Evolutionary conservation across 2,888 invertebrate species (phyloP).

Genomic region (Sisyra nigra): DNA sequence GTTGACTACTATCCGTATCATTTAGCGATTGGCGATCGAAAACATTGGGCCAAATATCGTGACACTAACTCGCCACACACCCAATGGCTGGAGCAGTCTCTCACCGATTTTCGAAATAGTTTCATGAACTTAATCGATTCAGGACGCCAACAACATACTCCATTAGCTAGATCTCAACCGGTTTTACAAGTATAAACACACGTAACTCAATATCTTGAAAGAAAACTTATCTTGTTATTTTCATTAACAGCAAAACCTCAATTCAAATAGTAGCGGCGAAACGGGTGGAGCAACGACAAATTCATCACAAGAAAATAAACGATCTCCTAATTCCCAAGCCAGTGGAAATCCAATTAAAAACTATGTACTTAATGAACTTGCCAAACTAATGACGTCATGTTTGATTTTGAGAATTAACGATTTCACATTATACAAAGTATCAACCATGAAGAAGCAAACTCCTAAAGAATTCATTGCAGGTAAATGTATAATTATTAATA

Average conservation of each 20-base stretch:
- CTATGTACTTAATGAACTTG: constrained; percentile 53
- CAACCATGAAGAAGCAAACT: constrained; percentile 53
- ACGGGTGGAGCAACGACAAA: background rate
- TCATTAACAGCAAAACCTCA: background rate
- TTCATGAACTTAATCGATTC: constrained; percentile 62
- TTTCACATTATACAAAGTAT: constrained; percentile 74
- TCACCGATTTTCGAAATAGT: constrained; percentile 60
- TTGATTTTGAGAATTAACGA: constrained; percentile 81
- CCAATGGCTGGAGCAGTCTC: constrained; percentile 76
- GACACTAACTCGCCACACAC: constrained; percentile 67
- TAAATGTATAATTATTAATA: constrained; percentile 23
- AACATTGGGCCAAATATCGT: constrained; percentile 76
- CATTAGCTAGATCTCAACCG: constrained; percentile 24
- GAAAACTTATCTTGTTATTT: background rate
- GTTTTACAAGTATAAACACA: constrained; percentile 7
- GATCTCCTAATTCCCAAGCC: constrained; percentile 14
- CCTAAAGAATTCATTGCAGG: constrained; percentile 70
- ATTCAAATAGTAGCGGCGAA: constrained; percentile 1
- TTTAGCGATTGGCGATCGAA: constrained; percentile 71
- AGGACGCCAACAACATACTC: constrained; percentile 31
- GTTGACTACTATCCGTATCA: constrained; percentile 96
- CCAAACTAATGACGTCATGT: constrained; percentile 84
- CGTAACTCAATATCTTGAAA: background rate
- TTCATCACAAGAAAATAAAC: constrained; percentile 10
- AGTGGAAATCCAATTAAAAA: constrained; percentile 39